Evolutionary conservation across 2,888 invertebrate species (phyloP), one percentile per base, ranked within the genome.

Genomic region (Agrotis segetum): DNA sequence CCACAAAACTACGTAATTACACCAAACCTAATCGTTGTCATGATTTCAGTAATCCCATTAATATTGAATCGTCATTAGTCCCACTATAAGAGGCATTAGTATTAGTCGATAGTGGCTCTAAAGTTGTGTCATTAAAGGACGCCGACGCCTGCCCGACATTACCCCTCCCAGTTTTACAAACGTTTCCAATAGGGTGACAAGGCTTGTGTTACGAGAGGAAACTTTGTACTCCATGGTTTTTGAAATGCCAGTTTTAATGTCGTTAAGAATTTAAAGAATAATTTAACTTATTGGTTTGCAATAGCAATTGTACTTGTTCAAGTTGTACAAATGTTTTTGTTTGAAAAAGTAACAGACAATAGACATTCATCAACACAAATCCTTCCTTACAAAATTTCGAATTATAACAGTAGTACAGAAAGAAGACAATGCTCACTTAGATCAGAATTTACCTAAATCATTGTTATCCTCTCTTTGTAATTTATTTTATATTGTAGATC

Each of bases 141-240:
- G 83, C 70, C 74, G 64, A 66, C 74, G 83, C 67, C 83, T 50
- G 74, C 49, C 47, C 62, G 74, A 71, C 70, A 71, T 71, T 74
- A 83, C 71, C 70, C 80, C 67, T 65, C 59, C 50, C 60, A 58
- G 68, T 74, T 74, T 79, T 74, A 83, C 80, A 61, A 74, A 83
- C 71, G 70, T 40, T 79, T 61, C 16, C 29, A n/a, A 40, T 19
- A 52, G 29, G 47, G n/a, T 58, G 50, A 14, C 75, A 16, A 65
- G 0, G 17, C 9, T 47, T 3, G 6, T 4, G 29, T 1, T 1
- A 13, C 29, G 2, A 13, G 13, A 14, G 53, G 50, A 63, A 3
- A 29, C 2, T 40, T 11, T 59, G 6, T 40, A 40, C 40, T 11
- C 40, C 40, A 40, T 40, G 40, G 40, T 9, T 40, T 2, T 40